phyloP scores from a whole-genome alignment of 2,113 vertebrate genomes.

The Sphaerodactylus townsendi region DNA sequence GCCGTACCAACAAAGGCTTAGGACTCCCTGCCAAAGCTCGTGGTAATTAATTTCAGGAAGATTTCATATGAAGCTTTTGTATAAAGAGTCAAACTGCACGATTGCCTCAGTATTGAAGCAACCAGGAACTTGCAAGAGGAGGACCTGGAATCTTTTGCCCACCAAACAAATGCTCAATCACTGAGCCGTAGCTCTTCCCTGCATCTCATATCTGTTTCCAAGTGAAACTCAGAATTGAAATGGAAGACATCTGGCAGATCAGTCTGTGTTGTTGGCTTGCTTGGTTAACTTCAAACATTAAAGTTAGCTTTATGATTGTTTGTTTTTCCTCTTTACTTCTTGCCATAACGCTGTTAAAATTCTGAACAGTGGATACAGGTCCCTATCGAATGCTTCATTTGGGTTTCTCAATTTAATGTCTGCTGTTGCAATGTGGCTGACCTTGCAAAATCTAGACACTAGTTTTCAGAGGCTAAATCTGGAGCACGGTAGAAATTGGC shows the following conservation, averaged over 20 bases:
- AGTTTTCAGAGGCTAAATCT: slow-evolving; percentile 9
- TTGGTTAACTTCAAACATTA: not conserved
- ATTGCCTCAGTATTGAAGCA: too few relatives aligned
- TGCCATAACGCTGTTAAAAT: not conserved
- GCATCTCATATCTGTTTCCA: not conserved
- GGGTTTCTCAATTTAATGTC: not conserved
- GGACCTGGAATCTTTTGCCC: too few relatives aligned
- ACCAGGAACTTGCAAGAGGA: too few relatives aligned
- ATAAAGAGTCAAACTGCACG: too few relatives aligned
- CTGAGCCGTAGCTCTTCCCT: not conserved
- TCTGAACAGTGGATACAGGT: not conserved
- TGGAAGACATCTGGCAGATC: not conserved
- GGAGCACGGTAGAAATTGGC: slow-evolving; percentile 17
- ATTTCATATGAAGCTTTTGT: too few relatives aligned
- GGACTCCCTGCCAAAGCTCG: not conserved
- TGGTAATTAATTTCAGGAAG: too few relatives aligned
- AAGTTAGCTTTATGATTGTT: not conserved
- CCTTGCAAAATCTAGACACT: not conserved
- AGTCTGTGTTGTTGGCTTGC: not conserved
- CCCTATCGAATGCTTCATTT: not conserved
- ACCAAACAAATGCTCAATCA: too few relatives aligned
- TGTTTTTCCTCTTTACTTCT: not conserved
- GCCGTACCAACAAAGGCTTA: not conserved
- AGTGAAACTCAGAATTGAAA: not conserved
- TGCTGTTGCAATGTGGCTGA: not conserved